These are phyloP conservation scores for Melikaiella ostensackeni DNA, from an alignment of 2,888 invertebrate genomes.

Conservation along the genomic window DNA sequence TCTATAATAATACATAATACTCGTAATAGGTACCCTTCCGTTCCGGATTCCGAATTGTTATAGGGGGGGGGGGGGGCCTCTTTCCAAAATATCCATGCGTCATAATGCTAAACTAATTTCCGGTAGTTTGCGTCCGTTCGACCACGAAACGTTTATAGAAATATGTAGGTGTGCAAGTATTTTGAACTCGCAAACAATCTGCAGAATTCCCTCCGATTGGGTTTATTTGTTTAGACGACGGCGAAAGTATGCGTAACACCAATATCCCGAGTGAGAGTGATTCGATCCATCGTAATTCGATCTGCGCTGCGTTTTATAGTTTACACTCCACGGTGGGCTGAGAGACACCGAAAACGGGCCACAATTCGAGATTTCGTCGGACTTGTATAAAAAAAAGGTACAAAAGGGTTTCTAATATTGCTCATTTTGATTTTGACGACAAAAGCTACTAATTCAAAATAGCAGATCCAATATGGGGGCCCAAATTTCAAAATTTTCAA, in stretches of 20 bases:
- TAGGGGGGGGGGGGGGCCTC: background rate
- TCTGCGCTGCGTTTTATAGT: too few relatives aligned
- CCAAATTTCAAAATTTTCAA: too few relatives aligned
- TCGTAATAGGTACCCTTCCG: slow-evolving; percentile 8
- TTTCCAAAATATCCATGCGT: slow-evolving; percentile 5
- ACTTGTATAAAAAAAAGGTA: too few relatives aligned
- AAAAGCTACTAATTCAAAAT: too few relatives aligned
- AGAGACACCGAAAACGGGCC: too few relatives aligned
- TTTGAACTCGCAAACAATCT: slow-evolving; percentile 30
- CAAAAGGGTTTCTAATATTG: too few relatives aligned
- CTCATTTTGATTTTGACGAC: too few relatives aligned
- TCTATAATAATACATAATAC: background rate
- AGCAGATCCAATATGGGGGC: too few relatives aligned
- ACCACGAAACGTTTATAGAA: slow-evolving; percentile 33
- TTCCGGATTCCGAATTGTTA: slow-evolving; percentile 36
- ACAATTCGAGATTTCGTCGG: too few relatives aligned
- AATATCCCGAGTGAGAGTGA: slow-evolving; percentile 15
- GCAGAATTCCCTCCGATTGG: slow-evolving; percentile 27
- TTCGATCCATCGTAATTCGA: slow-evolving; percentile 22
- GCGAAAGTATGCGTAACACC: background rate
- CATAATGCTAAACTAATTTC: slow-evolving; percentile 29
- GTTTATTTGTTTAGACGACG: slow-evolving; percentile 31
- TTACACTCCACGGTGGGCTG: background rate
- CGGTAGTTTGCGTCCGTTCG: slow-evolving; percentile 33
- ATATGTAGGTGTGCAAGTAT: slow-evolving; percentile 36